Evolutionary conservation across 2,888 invertebrate species (phyloP).

Genomic region (Epsilonema sp.): DNA sequence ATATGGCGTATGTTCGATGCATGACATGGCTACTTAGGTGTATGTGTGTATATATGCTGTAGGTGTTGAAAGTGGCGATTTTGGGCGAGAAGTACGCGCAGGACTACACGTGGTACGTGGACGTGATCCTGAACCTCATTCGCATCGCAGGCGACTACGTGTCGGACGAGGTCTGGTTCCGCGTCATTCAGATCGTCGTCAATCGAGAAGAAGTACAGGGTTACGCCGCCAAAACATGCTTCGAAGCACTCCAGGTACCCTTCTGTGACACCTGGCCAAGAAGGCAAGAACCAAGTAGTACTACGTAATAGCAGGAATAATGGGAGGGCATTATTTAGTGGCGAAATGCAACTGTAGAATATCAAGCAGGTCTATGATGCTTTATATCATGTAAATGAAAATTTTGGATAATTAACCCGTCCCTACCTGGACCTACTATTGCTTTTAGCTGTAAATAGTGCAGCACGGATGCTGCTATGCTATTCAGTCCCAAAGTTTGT

Average conservation of each 20-base stretch:
- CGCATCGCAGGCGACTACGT: conserved; percentile 99
- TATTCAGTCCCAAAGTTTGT: conserved; percentile 12
- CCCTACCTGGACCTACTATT: too few relatives aligned
- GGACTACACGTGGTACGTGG: conserved; percentile 90
- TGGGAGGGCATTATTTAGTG: too few relatives aligned
- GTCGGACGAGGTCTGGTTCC: conserved; percentile 91
- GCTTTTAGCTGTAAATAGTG: conserved; percentile 91
- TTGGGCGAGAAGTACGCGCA: conserved; percentile 97
- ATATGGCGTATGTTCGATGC: too few relatives aligned
- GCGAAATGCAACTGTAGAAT: conserved; percentile 95
- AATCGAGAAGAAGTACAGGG: conserved; percentile 98
- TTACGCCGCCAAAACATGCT: conserved; percentile 97
- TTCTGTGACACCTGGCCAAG: too few relatives aligned
- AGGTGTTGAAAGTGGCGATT: conserved; percentile 88
- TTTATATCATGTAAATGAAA: too few relatives aligned
- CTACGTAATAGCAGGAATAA: too few relatives aligned
- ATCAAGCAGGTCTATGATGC: conserved; percentile 99
- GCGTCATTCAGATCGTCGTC: conserved; percentile 97
- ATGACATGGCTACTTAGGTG: too few relatives aligned
- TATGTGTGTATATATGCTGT: too few relatives aligned
- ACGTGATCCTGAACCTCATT: conserved; percentile 92
- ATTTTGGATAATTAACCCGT: too few relatives aligned
- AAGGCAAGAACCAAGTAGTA: too few relatives aligned
- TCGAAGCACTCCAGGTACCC: conserved; percentile 42
- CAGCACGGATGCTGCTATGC: conserved; percentile 90